Evolutionary conservation across 2,113 vertebrate species (phyloP), one percentile per base, ranked within the genome.

Genomic region (Chaetodon auriga): DNA sequence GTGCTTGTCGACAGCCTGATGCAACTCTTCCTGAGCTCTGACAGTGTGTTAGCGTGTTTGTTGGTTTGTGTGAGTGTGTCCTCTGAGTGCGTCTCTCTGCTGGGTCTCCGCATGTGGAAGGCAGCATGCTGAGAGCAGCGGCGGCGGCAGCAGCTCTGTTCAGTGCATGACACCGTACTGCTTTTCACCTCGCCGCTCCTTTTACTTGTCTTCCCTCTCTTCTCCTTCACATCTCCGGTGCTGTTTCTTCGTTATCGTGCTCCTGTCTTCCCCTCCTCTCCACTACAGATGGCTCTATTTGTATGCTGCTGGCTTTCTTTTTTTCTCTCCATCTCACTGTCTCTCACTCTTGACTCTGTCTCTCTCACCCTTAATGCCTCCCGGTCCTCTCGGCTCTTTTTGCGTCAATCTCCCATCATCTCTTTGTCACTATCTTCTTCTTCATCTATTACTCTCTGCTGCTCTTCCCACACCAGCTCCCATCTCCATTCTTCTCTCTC

Each of bases 241-340:
- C 65, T 2, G 8, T 78, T 45, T 80, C 51, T 53, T 53, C 25
- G 74, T 46, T 19, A 12, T 46, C 45, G 55, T 48, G 35, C 19
- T 23, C 18, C 53, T 16, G 21, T 13, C 0, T 23, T 46, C 7
- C 36, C 43, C 45, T 75, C 15, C 45, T 78, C 75, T 72, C 49
- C 16, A 21, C 78, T 76, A 38, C 80, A 73, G 79, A 87, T 68
- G 83, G 71, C 80, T 92, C 87, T 69, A 85, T 94, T 90, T 91
- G 80, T 86, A 88, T 87, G 84, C 91, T 18, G 18, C 73, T 51
- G 60, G 46, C 15, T 69, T 73, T 68, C 46, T 49, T 79, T 77
- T 66, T 55, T 60, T 30, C 48, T 21, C 19, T 75, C 71, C 23
- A 25, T 74, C 75, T 72, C 58, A 18, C 66, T 16, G 19, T 71